Conservation (phyloP, 2,113 vertebrate genomes). For the Callochromis pleurospilus region DNA sequence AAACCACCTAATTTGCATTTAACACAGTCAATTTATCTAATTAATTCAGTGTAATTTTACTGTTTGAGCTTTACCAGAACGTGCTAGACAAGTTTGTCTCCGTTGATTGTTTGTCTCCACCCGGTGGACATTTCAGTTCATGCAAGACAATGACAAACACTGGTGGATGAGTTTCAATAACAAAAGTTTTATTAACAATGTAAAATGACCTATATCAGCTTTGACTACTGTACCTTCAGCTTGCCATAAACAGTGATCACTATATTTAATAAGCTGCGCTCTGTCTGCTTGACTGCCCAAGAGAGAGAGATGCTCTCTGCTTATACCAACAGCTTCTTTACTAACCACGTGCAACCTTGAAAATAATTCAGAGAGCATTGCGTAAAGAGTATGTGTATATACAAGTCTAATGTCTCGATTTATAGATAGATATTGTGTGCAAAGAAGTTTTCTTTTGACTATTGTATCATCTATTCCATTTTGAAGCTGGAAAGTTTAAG, state of each 20-base stretch:
- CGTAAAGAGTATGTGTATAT: constrained; percentile 63
- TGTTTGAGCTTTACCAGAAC: background rate
- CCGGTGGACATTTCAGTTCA: constrained; percentile 7
- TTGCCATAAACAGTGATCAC: constrained; percentile 80
- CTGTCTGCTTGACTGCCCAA: constrained; percentile 15
- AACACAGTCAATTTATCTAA: background rate
- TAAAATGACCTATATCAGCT: constrained; percentile 82
- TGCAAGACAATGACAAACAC: background rate
- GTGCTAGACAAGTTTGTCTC: background rate
- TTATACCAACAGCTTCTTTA: constrained; percentile 20
- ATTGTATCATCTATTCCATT: constrained; percentile 66
- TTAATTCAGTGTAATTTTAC: background rate
- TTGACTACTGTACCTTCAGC: constrained; percentile 76
- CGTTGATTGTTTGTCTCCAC: constrained; percentile 25
- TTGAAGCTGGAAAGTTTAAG: constrained; percentile 66
- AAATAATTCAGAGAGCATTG: constrained; percentile 60
- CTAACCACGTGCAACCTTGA: constrained; percentile 37
- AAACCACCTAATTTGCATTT: background rate
- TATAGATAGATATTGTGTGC: constrained; percentile 69
- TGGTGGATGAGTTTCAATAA: constrained; percentile 71
- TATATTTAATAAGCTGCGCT: constrained; percentile 68
- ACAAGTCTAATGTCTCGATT: constrained; percentile 62
- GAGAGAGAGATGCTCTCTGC: constrained; percentile 18
- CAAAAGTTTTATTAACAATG: constrained; percentile 93
- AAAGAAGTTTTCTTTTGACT: constrained; percentile 61